Evolutionary conservation across 1,140 invertebrate species (phyloP).

Genomic region (Contarinia nasturtii): DNA sequence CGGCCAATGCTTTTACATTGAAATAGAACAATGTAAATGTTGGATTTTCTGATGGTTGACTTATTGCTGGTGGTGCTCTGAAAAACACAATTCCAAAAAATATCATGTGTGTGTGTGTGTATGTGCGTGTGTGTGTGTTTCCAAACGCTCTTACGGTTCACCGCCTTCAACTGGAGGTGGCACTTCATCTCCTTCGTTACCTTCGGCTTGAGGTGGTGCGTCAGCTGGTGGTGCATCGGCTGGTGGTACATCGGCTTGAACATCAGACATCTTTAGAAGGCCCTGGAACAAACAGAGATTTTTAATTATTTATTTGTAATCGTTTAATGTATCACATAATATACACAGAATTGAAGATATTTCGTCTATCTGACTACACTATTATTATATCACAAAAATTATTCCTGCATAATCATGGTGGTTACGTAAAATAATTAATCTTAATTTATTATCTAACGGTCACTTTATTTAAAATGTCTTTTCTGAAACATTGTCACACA

Average conservation of each 20-base stretch:
- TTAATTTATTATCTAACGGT: too few species aligned
- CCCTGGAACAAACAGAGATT: too few species aligned
- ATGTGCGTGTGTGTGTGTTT: neutral
- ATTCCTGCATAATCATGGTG: too few species aligned
- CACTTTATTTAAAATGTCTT: too few species aligned
- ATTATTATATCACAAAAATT: too few species aligned
- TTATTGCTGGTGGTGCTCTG: neutral
- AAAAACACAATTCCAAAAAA: neutral
- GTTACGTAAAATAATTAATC: too few species aligned
- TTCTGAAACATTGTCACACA: too few species aligned
- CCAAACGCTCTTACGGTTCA: neutral
- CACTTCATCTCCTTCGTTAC: neutral
- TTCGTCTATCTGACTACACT: too few species aligned
- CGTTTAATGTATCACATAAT: too few species aligned
- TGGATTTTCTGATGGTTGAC: constrained; percentile 16
- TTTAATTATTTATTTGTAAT: too few species aligned
- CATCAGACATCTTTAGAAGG: neutral
- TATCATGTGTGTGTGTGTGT: neutral
- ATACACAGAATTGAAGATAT: too few species aligned
- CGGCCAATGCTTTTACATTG: constrained; percentile 41
- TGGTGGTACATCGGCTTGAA: neutral
- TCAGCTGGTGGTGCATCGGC: neutral
- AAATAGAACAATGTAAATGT: constrained; percentile 44
- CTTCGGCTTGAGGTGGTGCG: neutral
- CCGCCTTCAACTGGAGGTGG: neutral